These are phyloP conservation scores for Halictus ligatus DNA, from an alignment of 2,888 invertebrate species.

Conservation along the genomic window DNA sequence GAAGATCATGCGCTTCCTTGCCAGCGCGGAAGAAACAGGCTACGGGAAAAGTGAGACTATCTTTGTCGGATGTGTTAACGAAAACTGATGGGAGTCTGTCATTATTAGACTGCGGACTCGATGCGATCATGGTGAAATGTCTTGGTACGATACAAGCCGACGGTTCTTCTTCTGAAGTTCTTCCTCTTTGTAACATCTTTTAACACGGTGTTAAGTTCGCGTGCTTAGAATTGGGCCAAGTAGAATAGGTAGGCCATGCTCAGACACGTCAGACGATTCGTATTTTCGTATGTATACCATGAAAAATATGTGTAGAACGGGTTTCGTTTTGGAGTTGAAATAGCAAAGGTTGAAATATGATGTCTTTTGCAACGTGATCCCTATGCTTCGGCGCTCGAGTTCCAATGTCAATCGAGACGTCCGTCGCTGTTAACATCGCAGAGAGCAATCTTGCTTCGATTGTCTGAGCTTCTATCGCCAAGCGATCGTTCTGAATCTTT, in stretches of 20 bases:
- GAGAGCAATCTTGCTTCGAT: background rate
- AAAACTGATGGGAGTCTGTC: background rate
- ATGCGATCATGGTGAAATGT: background rate
- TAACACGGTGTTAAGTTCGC: no score
- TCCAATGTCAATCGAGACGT: background rate
- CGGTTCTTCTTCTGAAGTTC: no score
- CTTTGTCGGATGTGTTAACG: background rate
- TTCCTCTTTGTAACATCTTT: no score
- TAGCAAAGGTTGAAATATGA: no score
- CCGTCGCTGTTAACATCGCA: background rate
- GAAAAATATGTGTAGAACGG: no score
- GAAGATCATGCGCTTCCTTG: background rate
- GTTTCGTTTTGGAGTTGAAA: no score
- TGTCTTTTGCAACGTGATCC: no score
- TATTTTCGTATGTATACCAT: no score
- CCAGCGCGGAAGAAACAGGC: background rate
- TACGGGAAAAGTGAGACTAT: background rate
- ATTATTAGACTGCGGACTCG: background rate
- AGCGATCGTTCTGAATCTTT: background rate
- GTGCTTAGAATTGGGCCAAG: no score
- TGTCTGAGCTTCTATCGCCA: background rate
- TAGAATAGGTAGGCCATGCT: no score
- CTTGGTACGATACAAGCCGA: no score
- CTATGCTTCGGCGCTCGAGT: background rate
- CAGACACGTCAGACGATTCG: no score